Percentiles rank a stretch among this genome's conserved stretches.
Evolutionary conservation across 2,888 invertebrate genomes (phyloP).

Genomic region (Minunthozetes semirufus): DNA sequence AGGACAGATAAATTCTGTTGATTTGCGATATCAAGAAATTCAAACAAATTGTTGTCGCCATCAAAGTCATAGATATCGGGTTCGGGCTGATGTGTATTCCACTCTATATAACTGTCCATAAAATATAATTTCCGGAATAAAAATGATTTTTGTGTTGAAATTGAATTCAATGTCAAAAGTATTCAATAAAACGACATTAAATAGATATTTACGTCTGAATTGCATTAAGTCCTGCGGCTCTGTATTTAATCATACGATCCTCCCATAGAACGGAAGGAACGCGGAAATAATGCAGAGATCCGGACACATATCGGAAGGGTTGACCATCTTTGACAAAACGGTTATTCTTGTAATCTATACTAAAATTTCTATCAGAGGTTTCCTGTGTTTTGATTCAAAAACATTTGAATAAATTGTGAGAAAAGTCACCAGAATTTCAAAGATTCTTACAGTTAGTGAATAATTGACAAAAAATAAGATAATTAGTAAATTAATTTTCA

Average conservation of each 20-base stretch:
- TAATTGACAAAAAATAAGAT: no score
- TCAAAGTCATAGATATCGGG: slow-evolving; percentile 65
- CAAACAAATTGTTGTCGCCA: slow-evolving; percentile 56
- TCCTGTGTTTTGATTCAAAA: no score
- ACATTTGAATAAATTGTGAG: no score
- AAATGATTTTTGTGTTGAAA: no score
- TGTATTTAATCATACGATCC: slow-evolving; percentile 45
- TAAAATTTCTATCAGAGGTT: slow-evolving; percentile 44
- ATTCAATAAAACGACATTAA: no score
- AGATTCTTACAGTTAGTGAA: no score
- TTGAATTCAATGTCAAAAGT: no score
- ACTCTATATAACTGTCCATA: slow-evolving; percentile 72
- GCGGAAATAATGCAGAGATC: slow-evolving; percentile 47
- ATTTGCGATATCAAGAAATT: slow-evolving; percentile 64
- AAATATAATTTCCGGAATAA: background rate
- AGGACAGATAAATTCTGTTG: slow-evolving; percentile 70
- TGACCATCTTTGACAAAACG: slow-evolving; percentile 50
- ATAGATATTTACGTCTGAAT: slow-evolving; percentile 45
- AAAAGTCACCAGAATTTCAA: no score
- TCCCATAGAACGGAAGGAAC: slow-evolving; percentile 46
- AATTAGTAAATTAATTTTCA: no score
- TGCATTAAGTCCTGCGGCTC: slow-evolving; percentile 48
- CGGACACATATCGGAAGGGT: slow-evolving; percentile 47
- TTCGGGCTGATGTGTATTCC: slow-evolving; percentile 79
- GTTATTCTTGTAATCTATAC: slow-evolving; percentile 49